Evolutionary conservation across 2,888 invertebrate genomes (phyloP), one percentile per base, ranked within the genome.

Genomic region (Stenoptilia bipunctidactyla): DNA sequence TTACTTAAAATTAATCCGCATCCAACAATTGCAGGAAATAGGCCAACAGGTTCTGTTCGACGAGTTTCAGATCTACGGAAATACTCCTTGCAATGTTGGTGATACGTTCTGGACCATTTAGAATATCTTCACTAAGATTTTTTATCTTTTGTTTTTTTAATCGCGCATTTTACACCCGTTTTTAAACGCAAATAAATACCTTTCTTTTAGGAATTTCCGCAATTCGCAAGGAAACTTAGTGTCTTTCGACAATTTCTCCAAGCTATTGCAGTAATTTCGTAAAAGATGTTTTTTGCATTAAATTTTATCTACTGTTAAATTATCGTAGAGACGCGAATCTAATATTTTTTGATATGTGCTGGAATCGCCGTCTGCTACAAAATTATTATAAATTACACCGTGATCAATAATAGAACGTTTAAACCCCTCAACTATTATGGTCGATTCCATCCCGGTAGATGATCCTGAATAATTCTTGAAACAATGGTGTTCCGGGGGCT

Each of bases 401-500:
- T 43, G 38, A 5, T 5, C 36, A 2, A 12, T 15, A 15, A 43
- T 8, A 2, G 45, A 48, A 6, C 10, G 13, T 27, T 48, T 46
- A 37, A 48, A 48, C 12, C 46, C 52, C 42, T 52, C 49, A 6
- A 38, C 25, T 20, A 52, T 41, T 38, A 50, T 49, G 15, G 36
- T 38, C 9, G 46, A 40, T 38, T 50, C 50, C 53, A 51, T 49
- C 25, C 37, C 20, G 8, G 20, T 20, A 20, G 8, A 20, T 20
- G 20, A 3, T 20, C 20, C 20, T 3, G 3, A 5, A 8, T 5
- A 20, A 8, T 20, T 20, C 8, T 20, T 20, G 20, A 5, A 20
- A 8, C 20, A 8, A 20, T 20, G 8, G 3, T 20, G 20, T 20
- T 20, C 20, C 3, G 20, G 20, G 8, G 20, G n/a, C n/a, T n/a